phyloP scores from a whole-genome alignment of 1,140 invertebrate species.

The Aradophagus sp. region DNA sequence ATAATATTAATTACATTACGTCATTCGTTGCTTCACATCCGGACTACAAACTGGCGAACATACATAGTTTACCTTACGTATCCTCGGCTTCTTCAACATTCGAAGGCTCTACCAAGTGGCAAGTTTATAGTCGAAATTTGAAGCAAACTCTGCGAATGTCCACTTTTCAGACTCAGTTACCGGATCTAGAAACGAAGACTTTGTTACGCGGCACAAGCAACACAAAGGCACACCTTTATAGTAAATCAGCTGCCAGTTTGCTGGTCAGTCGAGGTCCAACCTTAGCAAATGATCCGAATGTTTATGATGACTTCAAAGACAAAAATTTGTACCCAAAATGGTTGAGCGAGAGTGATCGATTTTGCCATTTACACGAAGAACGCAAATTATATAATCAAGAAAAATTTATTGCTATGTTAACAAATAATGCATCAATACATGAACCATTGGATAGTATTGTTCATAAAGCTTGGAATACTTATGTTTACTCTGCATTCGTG shows the following conservation, averaged over 20 bases:
- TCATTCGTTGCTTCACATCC: slow-evolving; percentile 72
- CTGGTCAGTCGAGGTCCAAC: slow-evolving; percentile 67
- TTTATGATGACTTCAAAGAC: slow-evolving; percentile 60
- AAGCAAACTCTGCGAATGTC: slow-evolving; percentile 64
- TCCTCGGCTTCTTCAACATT: slow-evolving; percentile 53
- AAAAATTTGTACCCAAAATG: slow-evolving; percentile 70
- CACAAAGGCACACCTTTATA: slow-evolving; percentile 50
- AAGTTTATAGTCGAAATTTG: slow-evolving; percentile 61
- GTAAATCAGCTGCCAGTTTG: slow-evolving; percentile 68
- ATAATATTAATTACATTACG: slow-evolving; percentile 61
- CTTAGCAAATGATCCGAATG: slow-evolving; percentile 46
- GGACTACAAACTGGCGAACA: slow-evolving; percentile 71
- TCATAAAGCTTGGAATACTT: slow-evolving; percentile 74
- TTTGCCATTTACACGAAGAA: slow-evolving; percentile 69
- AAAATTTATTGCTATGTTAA: slow-evolving; percentile 71
- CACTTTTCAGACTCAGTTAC: slow-evolving; percentile 38
- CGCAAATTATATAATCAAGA: slow-evolving; percentile 69
- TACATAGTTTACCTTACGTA: slow-evolving; percentile 70
- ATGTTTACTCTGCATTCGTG: slow-evolving; percentile 73
- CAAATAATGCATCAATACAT: slow-evolving; percentile 72
- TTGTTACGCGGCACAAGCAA: slow-evolving; percentile 25
- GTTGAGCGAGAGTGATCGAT: slow-evolving; percentile 64
- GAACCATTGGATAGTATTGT: slow-evolving; percentile 67
- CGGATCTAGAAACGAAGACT: slow-evolving; percentile 56
- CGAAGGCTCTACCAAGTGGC: slow-evolving; percentile 67